Evolutionary conservation across 2,888 invertebrate genomes (phyloP), one percentile per base, ranked within the genome.

Genomic region (Furcula furcula): DNA sequence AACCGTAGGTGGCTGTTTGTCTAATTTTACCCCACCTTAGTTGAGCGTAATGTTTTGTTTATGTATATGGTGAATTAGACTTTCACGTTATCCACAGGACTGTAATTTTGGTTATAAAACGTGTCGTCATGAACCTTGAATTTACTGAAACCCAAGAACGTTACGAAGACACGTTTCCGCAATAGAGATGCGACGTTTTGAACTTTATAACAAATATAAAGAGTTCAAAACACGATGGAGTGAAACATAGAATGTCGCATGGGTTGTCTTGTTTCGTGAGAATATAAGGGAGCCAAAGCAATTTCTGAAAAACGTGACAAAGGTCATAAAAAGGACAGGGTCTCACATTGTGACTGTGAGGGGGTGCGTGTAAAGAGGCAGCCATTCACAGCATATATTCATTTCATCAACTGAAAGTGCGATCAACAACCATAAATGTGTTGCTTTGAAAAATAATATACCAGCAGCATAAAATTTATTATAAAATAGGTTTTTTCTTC

Each of bases 251-350:
- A 35, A 27, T 43, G 42, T 33, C 13, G 38, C 30, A 49, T 56
- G 31, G 40, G 52, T 59, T 60, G 61, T 47, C 60, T 65, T 61
- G 58, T 58, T 55, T 61, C 56, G 61, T 43, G 50, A 46, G 50
- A 55, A 50, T 38, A 55, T 46, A 40, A 50, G 46, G 49, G 56
- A 56, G 48, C 52, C 48, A 52, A 61, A 49, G 66, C 71, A 74
- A 75, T 76, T 74, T 72, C 68, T 61, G 56, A 59, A 67, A 73
- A 72, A 72, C 71, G 76, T 72, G 75, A 73, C 76, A 71, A 67
- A 69, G 59, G 51, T 67, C 74, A 70, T 74, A 73, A 75, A 75
- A 66, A 66, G 61, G 61, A 59, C 56, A 60, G 36, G 44, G 46
- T 52, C 49, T 41, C 27, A 34, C 32, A 11, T 37, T 7, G 31